Percentiles rank a stretch among this genome's conserved stretches.
Conservation (phyloP, 1,140 invertebrate genomes). For the Paralvinella palmiformis region DNA sequence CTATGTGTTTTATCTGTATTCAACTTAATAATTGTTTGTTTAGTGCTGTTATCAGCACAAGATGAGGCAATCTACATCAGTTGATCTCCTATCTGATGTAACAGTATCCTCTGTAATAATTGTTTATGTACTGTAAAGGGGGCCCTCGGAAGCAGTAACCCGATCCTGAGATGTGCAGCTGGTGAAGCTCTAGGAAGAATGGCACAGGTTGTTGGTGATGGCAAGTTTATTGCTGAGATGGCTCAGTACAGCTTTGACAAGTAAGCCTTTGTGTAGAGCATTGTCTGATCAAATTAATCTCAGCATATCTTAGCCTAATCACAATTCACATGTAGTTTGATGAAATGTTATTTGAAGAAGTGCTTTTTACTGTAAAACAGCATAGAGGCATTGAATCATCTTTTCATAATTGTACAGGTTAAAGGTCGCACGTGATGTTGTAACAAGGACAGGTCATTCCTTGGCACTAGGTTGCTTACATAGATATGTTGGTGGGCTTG, state of each 20-base stretch:
- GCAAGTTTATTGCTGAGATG: constrained; percentile 79
- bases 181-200: constrained; percentile 82
- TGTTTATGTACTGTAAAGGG: constrained; percentile 37
- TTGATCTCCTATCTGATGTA: background rate
- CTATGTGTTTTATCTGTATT: no score
- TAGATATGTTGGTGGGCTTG: constrained; percentile 81
- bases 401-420: constrained; percentile 48
- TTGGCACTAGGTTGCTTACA: constrained; percentile 88
- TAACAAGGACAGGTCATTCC: constrained; percentile 83
- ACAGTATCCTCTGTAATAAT: background rate
- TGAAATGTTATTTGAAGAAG: background rate
- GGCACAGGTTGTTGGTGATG: constrained; percentile 65
- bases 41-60: no score
- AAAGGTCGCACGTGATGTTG: constrained; percentile 80
- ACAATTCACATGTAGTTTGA: background rate
- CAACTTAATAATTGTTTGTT: no score
- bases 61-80: no score
- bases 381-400: background rate
- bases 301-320: background rate
- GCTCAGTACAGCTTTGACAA: constrained; percentile 86
- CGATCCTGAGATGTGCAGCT: constrained; percentile 78
- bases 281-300: no score
- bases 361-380: background rate
- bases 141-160: constrained; percentile 75
- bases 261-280: constrained; percentile 10